phyloP scores from a whole-genome alignment of 2,797 vertebrate species.

The Hoplostethus atlanticus region DNA sequence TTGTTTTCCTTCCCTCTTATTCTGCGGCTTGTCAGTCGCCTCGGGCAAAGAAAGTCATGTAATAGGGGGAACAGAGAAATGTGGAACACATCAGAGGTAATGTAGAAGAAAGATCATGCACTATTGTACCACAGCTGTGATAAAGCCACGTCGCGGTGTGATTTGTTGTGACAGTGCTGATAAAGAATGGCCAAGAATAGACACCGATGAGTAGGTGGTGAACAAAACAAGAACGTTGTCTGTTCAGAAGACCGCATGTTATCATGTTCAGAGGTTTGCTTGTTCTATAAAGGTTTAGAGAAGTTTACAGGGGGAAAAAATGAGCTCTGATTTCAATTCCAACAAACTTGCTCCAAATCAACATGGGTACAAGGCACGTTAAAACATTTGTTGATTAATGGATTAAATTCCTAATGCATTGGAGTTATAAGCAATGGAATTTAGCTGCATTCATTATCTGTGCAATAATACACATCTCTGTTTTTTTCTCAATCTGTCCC shows the following conservation, averaged over 20 bases:
- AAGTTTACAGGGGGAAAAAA: not conserved
- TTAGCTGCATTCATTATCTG: no score
- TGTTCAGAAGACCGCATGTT: not conserved
- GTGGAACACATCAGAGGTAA: constrained; percentile 15
- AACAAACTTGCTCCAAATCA: not conserved
- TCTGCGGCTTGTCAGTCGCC: constrained; percentile 34
- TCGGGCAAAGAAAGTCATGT: constrained; percentile 13
- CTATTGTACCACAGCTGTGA: constrained; percentile 3
- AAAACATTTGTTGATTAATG: no score
- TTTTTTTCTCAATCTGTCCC: no score
- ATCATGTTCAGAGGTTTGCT: not conserved
- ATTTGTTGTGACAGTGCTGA: constrained; percentile 54
- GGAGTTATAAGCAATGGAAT: no score
- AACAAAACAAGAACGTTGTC: constrained; percentile 8
- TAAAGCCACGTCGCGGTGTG: constrained; percentile 28
- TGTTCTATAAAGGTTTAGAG: not conserved
- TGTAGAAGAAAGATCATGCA: constrained; percentile 23
- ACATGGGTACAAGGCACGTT: no score
- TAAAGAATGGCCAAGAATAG: constrained; percentile 46
- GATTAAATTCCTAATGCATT: no score
- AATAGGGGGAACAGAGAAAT: constrained; percentile 8
- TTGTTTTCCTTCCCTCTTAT: constrained; percentile 15
- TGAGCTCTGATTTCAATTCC: no score
- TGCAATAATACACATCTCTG: no score
- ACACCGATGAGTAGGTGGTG: constrained; percentile 21